phyloP scores from a whole-genome alignment of 2,888 invertebrate genomes.

The Acronicta psi region DNA sequence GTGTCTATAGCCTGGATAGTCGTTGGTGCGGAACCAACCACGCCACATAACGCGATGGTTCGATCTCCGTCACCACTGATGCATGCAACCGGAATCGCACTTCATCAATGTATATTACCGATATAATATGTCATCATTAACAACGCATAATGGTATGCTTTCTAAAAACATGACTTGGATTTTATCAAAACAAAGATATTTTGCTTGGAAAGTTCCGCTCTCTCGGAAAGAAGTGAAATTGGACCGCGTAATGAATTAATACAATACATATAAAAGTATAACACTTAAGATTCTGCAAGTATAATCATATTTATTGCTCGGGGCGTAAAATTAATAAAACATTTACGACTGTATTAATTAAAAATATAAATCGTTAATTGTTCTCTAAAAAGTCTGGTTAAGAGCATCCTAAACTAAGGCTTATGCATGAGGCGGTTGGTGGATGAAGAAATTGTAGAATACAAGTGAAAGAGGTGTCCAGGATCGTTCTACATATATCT shows the following conservation, averaged over 20 bases:
- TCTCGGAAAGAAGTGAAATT: slow-evolving; percentile 51
- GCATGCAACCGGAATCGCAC: slow-evolving; percentile 14
- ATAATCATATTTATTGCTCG: slow-evolving; percentile 19
- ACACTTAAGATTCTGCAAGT: slow-evolving; percentile 24
- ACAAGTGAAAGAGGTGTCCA: too few relatives aligned
- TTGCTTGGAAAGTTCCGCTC: slow-evolving; percentile 45
- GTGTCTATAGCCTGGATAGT: slow-evolving; percentile 56
- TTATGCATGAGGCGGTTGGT: background rate
- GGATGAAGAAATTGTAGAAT: too few relatives aligned
- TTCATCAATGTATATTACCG: slow-evolving; percentile 16
- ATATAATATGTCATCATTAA: slow-evolving; percentile 13
- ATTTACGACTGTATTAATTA: slow-evolving; percentile 1
- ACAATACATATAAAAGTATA: slow-evolving; percentile 27
- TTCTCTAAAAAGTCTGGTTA: too few relatives aligned
- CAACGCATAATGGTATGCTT: slow-evolving; percentile 27
- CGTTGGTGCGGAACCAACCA: slow-evolving; percentile 56
- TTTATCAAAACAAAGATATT: slow-evolving; percentile 48
- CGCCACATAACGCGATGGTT: slow-evolving; percentile 28
- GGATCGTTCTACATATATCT: too few relatives aligned
- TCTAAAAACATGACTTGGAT: slow-evolving; percentile 51
- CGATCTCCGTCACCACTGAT: slow-evolving; percentile 26
- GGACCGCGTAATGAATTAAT: slow-evolving; percentile 20
- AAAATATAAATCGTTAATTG: background rate
- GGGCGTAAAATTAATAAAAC: slow-evolving; percentile 19
- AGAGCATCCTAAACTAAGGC: too few relatives aligned